These are phyloP conservation scores for Lycocerus yunnanus DNA, from an alignment of 2,888 invertebrate species.

Conservation along the genomic window DNA sequence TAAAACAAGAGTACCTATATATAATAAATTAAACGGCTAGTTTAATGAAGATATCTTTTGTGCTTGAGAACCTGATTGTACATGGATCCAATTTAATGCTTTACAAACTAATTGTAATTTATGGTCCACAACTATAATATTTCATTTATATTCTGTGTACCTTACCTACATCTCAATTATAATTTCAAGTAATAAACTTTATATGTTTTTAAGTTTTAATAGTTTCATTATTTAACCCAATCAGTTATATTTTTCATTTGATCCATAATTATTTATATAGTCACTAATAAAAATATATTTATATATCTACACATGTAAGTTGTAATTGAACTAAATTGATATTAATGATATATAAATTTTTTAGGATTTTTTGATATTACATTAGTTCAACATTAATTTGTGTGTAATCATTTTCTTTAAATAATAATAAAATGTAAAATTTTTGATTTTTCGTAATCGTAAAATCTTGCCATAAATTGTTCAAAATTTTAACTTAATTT, in stretches of 20 bases:
- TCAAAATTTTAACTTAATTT: not conserved
- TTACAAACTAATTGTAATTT: slow-evolving; percentile 52
- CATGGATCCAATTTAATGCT: slow-evolving; percentile 46
- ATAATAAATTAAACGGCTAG: slow-evolving; percentile 43
- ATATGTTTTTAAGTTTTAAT: slow-evolving; percentile 25
- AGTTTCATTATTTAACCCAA: slow-evolving; percentile 22
- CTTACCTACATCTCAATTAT: slow-evolving; percentile 37
- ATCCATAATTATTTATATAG: not conserved
- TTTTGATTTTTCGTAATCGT: not conserved
- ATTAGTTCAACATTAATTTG: not conserved
- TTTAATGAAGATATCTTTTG: slow-evolving; percentile 49
- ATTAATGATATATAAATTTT: not conserved
- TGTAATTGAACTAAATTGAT: not conserved
- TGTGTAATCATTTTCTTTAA: not conserved
- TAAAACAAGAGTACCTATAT: slow-evolving; percentile 34
- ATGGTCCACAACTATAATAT: slow-evolving; percentile 46
- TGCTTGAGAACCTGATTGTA: slow-evolving; percentile 45
- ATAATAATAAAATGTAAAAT: not conserved
- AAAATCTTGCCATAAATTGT: not conserved
- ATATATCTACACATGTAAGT: not conserved
- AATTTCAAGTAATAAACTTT: slow-evolving; percentile 30
- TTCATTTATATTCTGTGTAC: slow-evolving; percentile 46
- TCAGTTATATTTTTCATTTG: slow-evolving; percentile 1
- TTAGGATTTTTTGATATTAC: not conserved
- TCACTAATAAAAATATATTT: not conserved